phyloP scores from a whole-genome alignment of 2,113 vertebrate species.

The Puntigrus tetrazona region DNA sequence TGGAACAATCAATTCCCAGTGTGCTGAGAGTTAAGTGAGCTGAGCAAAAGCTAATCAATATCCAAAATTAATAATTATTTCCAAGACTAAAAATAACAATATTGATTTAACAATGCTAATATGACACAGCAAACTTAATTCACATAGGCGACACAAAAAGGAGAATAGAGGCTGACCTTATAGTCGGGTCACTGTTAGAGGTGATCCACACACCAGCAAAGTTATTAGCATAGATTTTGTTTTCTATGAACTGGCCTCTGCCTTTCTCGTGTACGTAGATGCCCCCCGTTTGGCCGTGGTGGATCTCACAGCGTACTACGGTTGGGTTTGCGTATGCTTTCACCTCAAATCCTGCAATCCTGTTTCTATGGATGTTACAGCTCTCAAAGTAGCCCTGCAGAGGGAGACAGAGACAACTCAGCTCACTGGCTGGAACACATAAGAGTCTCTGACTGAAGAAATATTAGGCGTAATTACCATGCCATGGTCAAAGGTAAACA shows the following conservation, averaged over 20 bases:
- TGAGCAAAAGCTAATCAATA: not conserved
- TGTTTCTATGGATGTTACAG: slow-evolving; percentile 99
- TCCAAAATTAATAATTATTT: not conserved
- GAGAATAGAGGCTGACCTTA: slow-evolving; percentile 79
- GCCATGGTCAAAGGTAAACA: slow-evolving; percentile 99
- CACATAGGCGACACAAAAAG: not conserved
- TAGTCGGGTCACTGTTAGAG: slow-evolving; percentile 98
- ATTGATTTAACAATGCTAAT: not conserved
- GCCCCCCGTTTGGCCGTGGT: slow-evolving; percentile 97
- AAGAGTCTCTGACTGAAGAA: slow-evolving; percentile 14
- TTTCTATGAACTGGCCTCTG: slow-evolving; percentile 98
- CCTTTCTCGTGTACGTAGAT: slow-evolving; percentile 99
- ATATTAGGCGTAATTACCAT: slow-evolving; percentile 80
- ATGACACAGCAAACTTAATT: not conserved
- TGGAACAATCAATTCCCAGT: not conserved
- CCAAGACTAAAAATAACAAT: not conserved
- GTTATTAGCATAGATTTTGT: slow-evolving; percentile 99
- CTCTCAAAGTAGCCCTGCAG: slow-evolving; percentile 98
- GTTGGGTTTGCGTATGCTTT: slow-evolving; percentile 98
- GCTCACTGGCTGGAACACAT: slow-evolving; percentile 9
- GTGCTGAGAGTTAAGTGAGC: not conserved
- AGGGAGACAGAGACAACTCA: slow-evolving; percentile 49
- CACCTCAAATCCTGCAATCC: slow-evolving; percentile 98
- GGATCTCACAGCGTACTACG: slow-evolving; percentile 97
- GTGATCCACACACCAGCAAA: slow-evolving; percentile 99